Base-by-base conservation (phyloP, 37 sponge, comb jelly and placozoan species). In the Crambe crambe region DNA sequence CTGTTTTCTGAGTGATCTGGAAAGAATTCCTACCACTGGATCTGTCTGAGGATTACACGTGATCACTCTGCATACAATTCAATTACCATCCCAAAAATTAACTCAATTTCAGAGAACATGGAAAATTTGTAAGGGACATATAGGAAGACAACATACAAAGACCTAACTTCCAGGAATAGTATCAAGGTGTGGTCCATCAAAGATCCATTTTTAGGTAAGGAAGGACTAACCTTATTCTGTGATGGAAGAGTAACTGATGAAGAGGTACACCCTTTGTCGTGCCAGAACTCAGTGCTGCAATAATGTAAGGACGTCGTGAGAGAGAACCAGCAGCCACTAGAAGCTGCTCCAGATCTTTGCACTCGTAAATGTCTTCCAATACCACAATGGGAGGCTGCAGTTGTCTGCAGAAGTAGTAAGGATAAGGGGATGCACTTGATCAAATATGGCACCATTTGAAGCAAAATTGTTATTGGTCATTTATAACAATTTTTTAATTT, bases 1-100 rank as follows among this genome's bases (percentile, higher is more conserved):
- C 23, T 88, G 85, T 77, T 85, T 88, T 64, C 89, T 79, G 32
- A 92, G 85, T 17, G 89, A 80, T 34, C 93, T 75, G 27, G 89
- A 65, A n/a, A 92, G 78, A 32, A 92, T 81, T 12, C 77, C 75
- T 26, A 26, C 62, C 25, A 92, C 67, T 21, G 89, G 93, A 22
- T 88, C 93, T 41, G 43, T 72, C 38, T 88, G 79, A 41, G 93
- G 89, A 20, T 68, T 88, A 58, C 93, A 92, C 3, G 78, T 85
- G 56, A 92, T 54, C 68, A 92, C 76, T 70, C 93, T 80, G 29
- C 22, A 10, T 26, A 27, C 29, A 47, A 9, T 15, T 20, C 15
- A 15, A 37, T 20, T 20, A 39, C 4, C n/a, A 51, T 56, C 3
- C 3, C 37, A 27, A 21, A 35, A 35, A 32, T 36, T 21, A 35